Base-by-base conservation (phyloP, 2,113 vertebrate genomes). In the Mola mola region DNA sequence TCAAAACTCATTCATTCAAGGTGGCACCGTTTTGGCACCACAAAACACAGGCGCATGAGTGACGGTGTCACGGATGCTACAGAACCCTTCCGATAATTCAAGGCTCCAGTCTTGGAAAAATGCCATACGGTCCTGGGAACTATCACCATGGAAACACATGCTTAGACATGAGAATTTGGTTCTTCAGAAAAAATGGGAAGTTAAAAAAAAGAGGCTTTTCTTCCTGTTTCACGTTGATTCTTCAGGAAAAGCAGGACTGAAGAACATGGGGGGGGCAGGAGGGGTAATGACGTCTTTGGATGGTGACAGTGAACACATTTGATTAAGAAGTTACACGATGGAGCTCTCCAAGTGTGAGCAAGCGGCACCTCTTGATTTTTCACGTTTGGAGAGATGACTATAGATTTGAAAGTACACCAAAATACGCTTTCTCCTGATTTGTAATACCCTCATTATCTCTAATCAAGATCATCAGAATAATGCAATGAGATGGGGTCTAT, bases 371-470 rank as follows among this genome's bases (percentile, higher is more conserved):
- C 72, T 86, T 87, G 88, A 87, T 88, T 90, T 78, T 50, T 87
- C 83, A 74, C 68, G 38, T 80, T 79, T 63, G 85, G 78, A 80
- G 79, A 87, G 78, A 75, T 72, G 77, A 66, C 49, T 42, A 60
- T 66, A 75, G 66, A 84, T 73, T 40, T 65, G 80, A 86, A 78
- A 85, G 80, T 75, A 82, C 76, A 66, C 62, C 78, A 85, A 85
- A 83, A 75, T 78, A 89, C 73, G 72, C 66, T 76, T 88, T 78
- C 82, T 88, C 85, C 84, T 88, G 87, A 87, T 88, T 89, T 73
- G 83, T 59, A 49, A 78, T 78, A 86, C 82, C 88, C 81, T 88
- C 84, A 66, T 80, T 70, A 75, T 75, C 79, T 80, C 82, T 87
- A 87, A 65, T 80, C 85, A 85, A 86, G 49, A 68, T 78, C 76